Evolutionary conservation across 2,888 invertebrate species (phyloP), one percentile per base, ranked within the genome.

Genomic region (Lumbricus terrestris): DNA sequence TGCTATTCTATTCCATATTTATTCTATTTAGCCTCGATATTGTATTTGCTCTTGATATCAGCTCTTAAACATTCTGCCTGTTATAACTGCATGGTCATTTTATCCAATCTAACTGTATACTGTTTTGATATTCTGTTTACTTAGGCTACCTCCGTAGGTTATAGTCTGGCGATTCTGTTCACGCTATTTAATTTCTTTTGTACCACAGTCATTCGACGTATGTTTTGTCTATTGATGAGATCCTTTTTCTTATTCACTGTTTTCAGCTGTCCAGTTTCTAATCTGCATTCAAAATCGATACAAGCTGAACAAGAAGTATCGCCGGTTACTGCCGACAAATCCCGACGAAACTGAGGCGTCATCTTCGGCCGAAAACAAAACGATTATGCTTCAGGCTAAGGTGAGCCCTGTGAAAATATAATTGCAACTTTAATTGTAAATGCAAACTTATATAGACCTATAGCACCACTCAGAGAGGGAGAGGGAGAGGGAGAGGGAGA

Each of bases 201-300:
- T 47, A n/a, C 29, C 69, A 4, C n/a, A 11, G 69, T n/a, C n/a
- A 69, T 29, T 69, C 69, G n/a, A n/a, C 5, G n/a, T 6, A 69
- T 1, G 69, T n/a, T n/a, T 69, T 69, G 29, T 1, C 16, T 69
- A 69, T 11, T 69, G 69, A 11, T 8, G 69, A 69, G 69, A n/a
- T 69, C 29, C n/a, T n/a, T 69, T 69, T 69, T n/a, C 16, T 20
- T 47, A 15, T 40, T 47, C 8, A 15, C 16, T 16, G 16, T 35
- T 88, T 92, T 92, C 93, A 95, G 95, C 94, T 88, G 94, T 95
- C 42, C 93, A 94, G 91, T 95, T 95, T 92, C 94, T 95, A 93
- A 93, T 95, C 23, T 95, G 94, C 91, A 95, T 95, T 42, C 95
- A 95, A 92, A 95, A 95, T 92, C 93, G 95, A 40, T 95, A 95